These are phyloP conservation scores for Dromius quadrimaculatus DNA, from an alignment of 2,888 invertebrate genomes.

Conservation along the genomic window DNA sequence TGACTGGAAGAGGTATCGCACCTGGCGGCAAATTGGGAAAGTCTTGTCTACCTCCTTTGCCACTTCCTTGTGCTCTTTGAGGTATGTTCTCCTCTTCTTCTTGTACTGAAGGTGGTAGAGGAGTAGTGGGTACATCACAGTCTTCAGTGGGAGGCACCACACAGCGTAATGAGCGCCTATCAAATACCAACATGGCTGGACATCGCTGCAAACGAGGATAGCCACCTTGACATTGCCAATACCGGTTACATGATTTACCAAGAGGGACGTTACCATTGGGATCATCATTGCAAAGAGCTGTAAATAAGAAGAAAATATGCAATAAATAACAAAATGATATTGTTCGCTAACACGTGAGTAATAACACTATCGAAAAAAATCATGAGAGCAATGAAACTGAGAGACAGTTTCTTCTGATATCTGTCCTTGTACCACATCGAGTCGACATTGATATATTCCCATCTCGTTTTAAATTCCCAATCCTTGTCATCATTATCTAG, in stretches of 20 bases:
- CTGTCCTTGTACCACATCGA: too few species aligned
- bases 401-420: too few species aligned
- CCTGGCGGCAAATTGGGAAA: slow-evolving; percentile 64
- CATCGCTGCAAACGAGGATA: slow-evolving; percentile 92
- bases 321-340: too few species aligned
- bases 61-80: slow-evolving; percentile 62
- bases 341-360: too few species aligned
- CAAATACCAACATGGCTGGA: slow-evolving; percentile 92
- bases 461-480: too few species aligned
- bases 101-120: slow-evolving; percentile 74
- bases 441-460: too few species aligned
- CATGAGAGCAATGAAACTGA: too few species aligned
- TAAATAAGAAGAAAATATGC: too few species aligned
- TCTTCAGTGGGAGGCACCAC: slow-evolving; percentile 92
- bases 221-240: slow-evolving; percentile 95
- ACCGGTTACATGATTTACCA: slow-evolving; percentile 92
- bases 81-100: slow-evolving; percentile 64
- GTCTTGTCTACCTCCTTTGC: slow-evolving; percentile 52
- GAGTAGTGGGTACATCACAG: slow-evolving; percentile 86
- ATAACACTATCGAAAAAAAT: too few species aligned
- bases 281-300: slow-evolving; percentile 91
- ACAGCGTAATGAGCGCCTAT: slow-evolving; percentile 82
- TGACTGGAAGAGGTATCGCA: slow-evolving; percentile 63
- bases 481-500: too few species aligned
- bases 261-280: slow-evolving; percentile 91